phyloP scores from a whole-genome alignment of 2,797 vertebrate species.

The Melanitta fusca region DNA sequence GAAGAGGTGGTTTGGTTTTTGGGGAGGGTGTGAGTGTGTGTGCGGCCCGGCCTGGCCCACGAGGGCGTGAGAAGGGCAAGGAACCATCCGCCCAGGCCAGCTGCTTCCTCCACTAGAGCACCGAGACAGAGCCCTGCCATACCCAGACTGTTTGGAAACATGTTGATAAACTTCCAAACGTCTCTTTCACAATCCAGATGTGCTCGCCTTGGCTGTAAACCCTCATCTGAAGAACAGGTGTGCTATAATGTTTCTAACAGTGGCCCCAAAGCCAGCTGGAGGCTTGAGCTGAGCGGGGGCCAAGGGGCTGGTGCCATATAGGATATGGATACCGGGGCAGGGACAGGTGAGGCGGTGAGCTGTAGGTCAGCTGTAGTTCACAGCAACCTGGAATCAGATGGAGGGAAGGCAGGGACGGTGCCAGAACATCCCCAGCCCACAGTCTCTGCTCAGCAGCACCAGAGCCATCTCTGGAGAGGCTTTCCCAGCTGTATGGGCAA shows the following conservation, averaged over 20 bases:
- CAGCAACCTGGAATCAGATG: neutral
- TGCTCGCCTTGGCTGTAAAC: constrained; percentile 77
- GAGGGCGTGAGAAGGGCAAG: constrained; percentile 27
- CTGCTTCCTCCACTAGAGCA: constrained; percentile 69
- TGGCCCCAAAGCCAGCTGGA: constrained; percentile 63
- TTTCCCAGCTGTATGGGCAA: neutral
- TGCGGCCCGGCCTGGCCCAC: neutral
- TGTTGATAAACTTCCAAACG: constrained; percentile 75
- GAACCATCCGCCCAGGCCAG: constrained; percentile 55
- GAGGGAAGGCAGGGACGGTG: neutral
- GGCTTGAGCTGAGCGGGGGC: constrained; percentile 35
- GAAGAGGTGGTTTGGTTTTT: constrained; percentile 8
- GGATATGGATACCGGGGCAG: constrained; percentile 38
- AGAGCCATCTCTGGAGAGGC: neutral
- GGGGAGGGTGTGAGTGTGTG: fast-evolving
- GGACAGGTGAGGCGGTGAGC: constrained; percentile 30
- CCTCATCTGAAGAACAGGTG: constrained; percentile 79
- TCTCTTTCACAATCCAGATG: constrained; percentile 79
- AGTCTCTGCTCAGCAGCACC: neutral
- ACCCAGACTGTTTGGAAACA: constrained; percentile 74
- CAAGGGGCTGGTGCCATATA: constrained; percentile 55
- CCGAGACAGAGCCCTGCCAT: constrained; percentile 67
- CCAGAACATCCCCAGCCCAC: neutral
- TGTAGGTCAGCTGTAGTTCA: constrained; percentile 53
- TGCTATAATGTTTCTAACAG: constrained; percentile 79